phyloP scores from a whole-genome alignment of 2,888 invertebrate species.

The Malthinus flaveolus region DNA sequence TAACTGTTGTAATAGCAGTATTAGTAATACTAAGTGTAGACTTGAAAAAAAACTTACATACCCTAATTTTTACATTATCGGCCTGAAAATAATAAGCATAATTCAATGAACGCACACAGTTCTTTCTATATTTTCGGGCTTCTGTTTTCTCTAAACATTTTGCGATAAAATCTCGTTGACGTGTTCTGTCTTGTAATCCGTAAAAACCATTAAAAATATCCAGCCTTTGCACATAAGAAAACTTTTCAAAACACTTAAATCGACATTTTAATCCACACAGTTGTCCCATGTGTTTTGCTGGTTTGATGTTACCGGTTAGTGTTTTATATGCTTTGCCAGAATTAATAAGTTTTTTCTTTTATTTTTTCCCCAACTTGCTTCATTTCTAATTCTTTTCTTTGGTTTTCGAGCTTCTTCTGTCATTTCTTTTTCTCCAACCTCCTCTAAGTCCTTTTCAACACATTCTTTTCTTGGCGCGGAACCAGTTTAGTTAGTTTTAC shows the following conservation, averaged over 20 bases:
- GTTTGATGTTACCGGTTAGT: no score
- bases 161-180: not conserved
- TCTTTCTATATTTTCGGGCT: not conserved
- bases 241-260: not conserved
- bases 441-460: no score
- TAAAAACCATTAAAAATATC: not conserved
- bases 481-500: not conserved
- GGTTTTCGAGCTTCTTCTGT: no score
- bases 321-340: no score
- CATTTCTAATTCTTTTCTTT: no score
- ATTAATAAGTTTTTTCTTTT: no score
- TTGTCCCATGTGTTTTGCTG: no score
- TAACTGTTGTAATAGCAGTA: not conserved
- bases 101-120: not conserved
- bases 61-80: not conserved
- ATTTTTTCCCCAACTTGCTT: no score
- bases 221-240: not conserved
- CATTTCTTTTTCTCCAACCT: no score
- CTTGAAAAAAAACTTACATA: not conserved
- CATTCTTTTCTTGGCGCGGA: not conserved
- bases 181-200: not conserved
- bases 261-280: constrained; percentile 3
- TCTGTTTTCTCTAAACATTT: not conserved
- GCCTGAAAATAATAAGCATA: not conserved
- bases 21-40: not conserved